Base-by-base conservation (phyloP, 2,888 invertebrate genomes). In the Agonopterix subpropinquella region DNA sequence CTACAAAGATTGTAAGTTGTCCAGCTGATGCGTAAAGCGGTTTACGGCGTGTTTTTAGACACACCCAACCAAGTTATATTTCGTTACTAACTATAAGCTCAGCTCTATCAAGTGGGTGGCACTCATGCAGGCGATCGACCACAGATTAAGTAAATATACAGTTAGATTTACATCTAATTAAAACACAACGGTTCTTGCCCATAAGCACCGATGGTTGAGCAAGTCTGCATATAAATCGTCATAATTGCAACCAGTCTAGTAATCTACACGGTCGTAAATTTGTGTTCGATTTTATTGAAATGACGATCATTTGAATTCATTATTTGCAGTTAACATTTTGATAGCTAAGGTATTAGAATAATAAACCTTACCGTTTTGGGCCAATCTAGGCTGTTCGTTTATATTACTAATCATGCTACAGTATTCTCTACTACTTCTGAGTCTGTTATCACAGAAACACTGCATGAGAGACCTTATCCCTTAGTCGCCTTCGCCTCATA, bases 101-200 rank as follows among this genome's bases (percentile, higher is more conserved):
- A 8, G 57, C 48, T 50, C 53, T 28, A 28, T 28, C 28, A 28
- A 28, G 63, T 65, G 62, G 65, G 66, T 58, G 61, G 63, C 43
- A 11, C 56, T 61, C 59, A 62, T 52, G 50, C 57, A 52, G 54
- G 48, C 45, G 59, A 56, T 58, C 46, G 53, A 58, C 59, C 64
- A 47, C 47, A 54, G 53, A 57, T 62, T 60, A 58, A 63, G 58
- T 61, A 61, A 69, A 69, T 64, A 67, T 61, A 63, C 62, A 53
- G 62, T 64, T 67, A 64, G 56, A 57, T 62, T 61, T 64, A 59
- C 59, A 61, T 63, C 56, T 63, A 64, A 70, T 70, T 69, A 65
- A 64, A 58, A 54, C 61, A 52, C 61, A 52, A 65, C 65, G 50
- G 55, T 57, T 52, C 53, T 51, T 18, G 45, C 28, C 11, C 41